phyloP scores from a whole-genome alignment of 2,797 vertebrate species.

The Pseudotriccus pelzelni region DNA sequence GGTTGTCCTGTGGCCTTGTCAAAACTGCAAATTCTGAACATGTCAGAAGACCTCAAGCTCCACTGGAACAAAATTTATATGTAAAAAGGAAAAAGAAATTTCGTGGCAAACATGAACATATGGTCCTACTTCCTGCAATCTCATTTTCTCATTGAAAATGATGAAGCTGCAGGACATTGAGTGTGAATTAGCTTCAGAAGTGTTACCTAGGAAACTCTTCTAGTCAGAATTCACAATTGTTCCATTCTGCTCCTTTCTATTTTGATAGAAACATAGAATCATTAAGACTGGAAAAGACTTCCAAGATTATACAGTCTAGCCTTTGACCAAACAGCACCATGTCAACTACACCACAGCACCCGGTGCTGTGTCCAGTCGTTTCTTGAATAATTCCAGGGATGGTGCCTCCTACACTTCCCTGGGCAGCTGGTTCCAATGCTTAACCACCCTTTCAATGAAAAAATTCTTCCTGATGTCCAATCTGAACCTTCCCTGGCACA shows the following conservation, averaged over 20 bases:
- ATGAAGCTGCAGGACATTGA: not conserved
- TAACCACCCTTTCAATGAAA: not conserved
- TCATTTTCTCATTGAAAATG: not conserved
- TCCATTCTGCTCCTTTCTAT: not conserved
- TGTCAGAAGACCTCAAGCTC: not conserved
- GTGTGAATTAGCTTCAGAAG: not conserved
- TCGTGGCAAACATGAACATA: not conserved
- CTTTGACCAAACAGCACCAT: not conserved
- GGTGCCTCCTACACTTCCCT: not conserved
- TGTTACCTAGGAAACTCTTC: not conserved
- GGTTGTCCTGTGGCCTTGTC: slow-evolving; percentile 5
- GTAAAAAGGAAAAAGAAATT: not conserved
- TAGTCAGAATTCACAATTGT: not conserved
- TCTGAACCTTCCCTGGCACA: not conserved
- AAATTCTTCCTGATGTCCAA: not conserved
- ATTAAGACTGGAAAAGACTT: not conserved
- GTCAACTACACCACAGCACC: not conserved
- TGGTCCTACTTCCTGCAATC: not conserved
- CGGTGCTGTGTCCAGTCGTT: not conserved
- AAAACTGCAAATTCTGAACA: not conserved
- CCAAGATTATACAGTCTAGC: accelerated
- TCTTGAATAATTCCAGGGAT: not conserved
- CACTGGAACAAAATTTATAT: not conserved
- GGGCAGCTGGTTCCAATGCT: not conserved
- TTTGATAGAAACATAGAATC: not conserved